Conservation (phyloP, 2,797 vertebrate species). For the Chelon labrosus region DNA sequence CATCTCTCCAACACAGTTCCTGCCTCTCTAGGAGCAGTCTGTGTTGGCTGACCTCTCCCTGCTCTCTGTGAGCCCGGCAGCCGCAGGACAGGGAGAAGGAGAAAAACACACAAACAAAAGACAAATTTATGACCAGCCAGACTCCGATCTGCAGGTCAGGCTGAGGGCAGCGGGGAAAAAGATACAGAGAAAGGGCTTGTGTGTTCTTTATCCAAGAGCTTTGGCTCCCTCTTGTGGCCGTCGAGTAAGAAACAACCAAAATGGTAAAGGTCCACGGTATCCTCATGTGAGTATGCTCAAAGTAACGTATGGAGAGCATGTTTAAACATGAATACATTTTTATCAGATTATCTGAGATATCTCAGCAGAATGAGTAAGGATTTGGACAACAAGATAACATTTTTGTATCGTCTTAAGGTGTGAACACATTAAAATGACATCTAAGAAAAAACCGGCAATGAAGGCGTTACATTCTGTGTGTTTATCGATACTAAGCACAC, state of each 20-base stretch:
- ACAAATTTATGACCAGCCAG: constrained; percentile 66
- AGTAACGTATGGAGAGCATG: too few species aligned
- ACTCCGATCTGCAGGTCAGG: constrained; percentile 65
- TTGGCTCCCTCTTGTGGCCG: constrained; percentile 67
- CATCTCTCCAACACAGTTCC: constrained; percentile 31
- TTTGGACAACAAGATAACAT: too few species aligned
- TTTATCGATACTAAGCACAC: too few species aligned
- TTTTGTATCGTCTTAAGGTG: too few species aligned
- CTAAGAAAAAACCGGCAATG: too few species aligned
- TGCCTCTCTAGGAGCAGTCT: constrained; percentile 16
- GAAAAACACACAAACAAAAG: constrained; percentile 73
- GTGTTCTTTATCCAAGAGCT: neutral
- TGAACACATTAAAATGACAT: too few species aligned
- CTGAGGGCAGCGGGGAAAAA: constrained; percentile 37
- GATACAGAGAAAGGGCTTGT: neutral
- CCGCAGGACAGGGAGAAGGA: constrained; percentile 49
- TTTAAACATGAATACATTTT: neutral
- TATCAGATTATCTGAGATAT: neutral
- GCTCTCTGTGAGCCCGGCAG: constrained; percentile 58
- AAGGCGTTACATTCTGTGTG: too few species aligned
- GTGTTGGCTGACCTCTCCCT: constrained; percentile 65
- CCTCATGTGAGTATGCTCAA: too few species aligned
- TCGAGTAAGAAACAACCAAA: fast-evolving
- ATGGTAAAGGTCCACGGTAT: neutral
- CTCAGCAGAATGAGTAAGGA: neutral